Base-by-base conservation (phyloP, 2,888 invertebrate species). In the Perizoma flavofasciatum region DNA sequence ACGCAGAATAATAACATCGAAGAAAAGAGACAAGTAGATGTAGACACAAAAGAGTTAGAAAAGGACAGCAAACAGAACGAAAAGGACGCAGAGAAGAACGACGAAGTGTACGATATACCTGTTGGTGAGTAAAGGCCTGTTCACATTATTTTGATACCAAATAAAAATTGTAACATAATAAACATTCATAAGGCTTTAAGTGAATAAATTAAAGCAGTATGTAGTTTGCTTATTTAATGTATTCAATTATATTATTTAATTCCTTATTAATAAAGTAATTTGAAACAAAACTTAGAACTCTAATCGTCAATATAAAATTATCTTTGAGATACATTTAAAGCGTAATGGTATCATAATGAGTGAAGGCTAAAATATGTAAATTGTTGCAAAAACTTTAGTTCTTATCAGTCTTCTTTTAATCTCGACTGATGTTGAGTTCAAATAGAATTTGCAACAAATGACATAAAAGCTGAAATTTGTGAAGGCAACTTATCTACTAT, bases 51-150 rank as follows among this genome's bases (percentile, higher is more conserved):
- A 75, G 81, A 77, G 67, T 75, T 73, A 72, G 78, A 81, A 73
- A 83, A 82, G 72, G 79, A 84, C 70, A 65, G 67, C 51, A 77
- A 77, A 73, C 73, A 77, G 60, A 85, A 82, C 73, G 79, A 58
- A 51, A 62, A 55, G 34, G 61, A 81, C 64, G 82, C 69, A 63
- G 77, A 75, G 73, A 87, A 83, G 75, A 77, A 68, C 59, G 91
- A 91, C 54, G 90, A 91, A 55, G 89, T 90, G 32, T 91, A 92
- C 81, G 91, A 92, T 73, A 89, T 92, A 76, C 91, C 91, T 4
- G 86, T 89, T 61, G 91, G 91, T 91, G 72, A 90, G 91, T 90
- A 50, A 59, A 63, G 68, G 64, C 62, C 67, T 62, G 40, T 74
- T 75, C 70, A 71, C 70, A 70, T 66, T 67, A 48, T 61, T 47